Evolutionary conservation across 2,797 vertebrate genomes (phyloP), one percentile per base, ranked within the genome.

Genomic region (Falco cherrug): DNA sequence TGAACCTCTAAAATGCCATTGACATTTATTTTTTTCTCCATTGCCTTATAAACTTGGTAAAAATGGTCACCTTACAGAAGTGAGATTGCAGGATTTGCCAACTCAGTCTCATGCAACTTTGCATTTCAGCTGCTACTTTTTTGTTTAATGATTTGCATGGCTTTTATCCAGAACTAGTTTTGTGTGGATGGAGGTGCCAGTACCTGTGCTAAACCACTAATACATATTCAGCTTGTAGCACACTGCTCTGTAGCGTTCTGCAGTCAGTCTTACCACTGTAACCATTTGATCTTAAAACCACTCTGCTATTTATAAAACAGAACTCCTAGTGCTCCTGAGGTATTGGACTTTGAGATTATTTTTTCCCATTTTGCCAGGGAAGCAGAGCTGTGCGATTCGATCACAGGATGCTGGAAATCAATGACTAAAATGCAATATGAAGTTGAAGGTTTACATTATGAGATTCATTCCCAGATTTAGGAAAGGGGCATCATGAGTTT

Each of bases 121-220:
- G 6, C 35, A 47, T 77, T 92, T 89, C 54, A 61, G 28, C 43
- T 82, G 33, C 6, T 68, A 25, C 3, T 74, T 82, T 83, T 64
- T 41, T 68, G 15, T 75, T 90, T 89, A 92, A 80, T 82, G 43
- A 71, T 25, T 70, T 82, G 48, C 68, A 63, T 84, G 85, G 83
- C 25, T 91, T 88, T 91, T 53, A 80, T 85, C 71, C 84, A 95
- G 70, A 74, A 60, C 20, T 68, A 74, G 77, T 96, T 93, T 84
- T 1, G 0, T n/a, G 19, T 56, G 56, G 39, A 63, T 73, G 14
- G 47, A 89, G 35, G 47, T 56, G 43, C 54, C 92, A 90, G n/a
- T 69, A 84, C 54, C 50, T 84, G 45, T 88, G 35, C 43, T 90
- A 70, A 93, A 79, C 73, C 39, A 45, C 43, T 90, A 76, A 82